phyloP scores from a whole-genome alignment of 2,797 vertebrate species.

The Arvicola amphibius region DNA sequence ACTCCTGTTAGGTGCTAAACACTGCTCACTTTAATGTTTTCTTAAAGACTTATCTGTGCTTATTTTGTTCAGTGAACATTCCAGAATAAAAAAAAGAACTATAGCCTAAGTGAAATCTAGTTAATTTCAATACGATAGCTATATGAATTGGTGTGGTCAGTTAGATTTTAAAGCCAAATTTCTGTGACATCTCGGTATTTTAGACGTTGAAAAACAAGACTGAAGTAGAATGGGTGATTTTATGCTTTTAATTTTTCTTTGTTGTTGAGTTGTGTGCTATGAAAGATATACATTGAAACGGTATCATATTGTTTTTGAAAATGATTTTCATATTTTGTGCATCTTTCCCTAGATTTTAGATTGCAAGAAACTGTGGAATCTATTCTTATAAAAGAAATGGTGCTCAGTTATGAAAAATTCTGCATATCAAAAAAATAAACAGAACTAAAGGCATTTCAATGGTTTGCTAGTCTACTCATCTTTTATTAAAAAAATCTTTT shows the following conservation, averaged over 20 bases:
- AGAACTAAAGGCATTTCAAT: constrained; percentile 5
- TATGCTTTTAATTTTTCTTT: constrained; percentile 14
- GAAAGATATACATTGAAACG: neutral
- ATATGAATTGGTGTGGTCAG: neutral
- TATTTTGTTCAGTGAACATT: neutral
- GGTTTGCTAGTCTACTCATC: neutral
- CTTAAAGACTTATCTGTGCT: constrained; percentile 1
- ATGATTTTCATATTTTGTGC: constrained; percentile 3
- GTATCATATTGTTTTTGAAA: constrained; percentile 13
- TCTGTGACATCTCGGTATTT: neutral
- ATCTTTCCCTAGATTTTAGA: neutral
- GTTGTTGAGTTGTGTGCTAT: neutral
- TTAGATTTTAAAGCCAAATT: constrained; percentile 27
- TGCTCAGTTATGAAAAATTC: constrained; percentile 30
- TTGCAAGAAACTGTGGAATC: constrained; percentile 36
- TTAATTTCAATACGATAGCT: neutral
- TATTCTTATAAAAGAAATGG: constrained; percentile 39
- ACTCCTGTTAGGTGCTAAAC: neutral
- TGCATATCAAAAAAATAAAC: constrained; percentile 19
- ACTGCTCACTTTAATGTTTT: constrained; percentile 28
- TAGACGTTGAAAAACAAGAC: neutral
- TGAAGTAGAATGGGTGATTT: neutral
- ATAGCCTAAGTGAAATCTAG: neutral
- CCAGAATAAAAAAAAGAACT: neutral
- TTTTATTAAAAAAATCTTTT: constrained; percentile 22